Evolutionary conservation across 1,140 invertebrate species (phyloP), one percentile per base, ranked within the genome.

Genomic region (Neodiprion lecontei): DNA sequence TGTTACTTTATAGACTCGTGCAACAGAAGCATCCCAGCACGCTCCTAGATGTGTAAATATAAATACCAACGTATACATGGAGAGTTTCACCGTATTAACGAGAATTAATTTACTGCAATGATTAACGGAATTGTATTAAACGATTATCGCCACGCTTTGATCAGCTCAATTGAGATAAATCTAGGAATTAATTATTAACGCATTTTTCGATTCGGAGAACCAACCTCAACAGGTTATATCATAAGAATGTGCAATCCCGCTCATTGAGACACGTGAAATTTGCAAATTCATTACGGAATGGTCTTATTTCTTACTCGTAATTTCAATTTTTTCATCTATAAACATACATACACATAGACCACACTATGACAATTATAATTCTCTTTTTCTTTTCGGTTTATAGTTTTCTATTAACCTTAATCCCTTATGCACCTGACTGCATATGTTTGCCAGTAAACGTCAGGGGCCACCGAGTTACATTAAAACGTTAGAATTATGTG

Each of bases 401-500:
- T 61, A 9, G 53, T 61, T 61, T 61, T 61, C 53, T 61, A 61
- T 61, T 9, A 61, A 61, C 53, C 53, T 61, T 61, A 61, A 61
- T 61, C 53, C 53, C n/a, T 61, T 61, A 61, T 17, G n/a, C 53
- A 61, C 53, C 53, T 61, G 53, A 61, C 53, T 61, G 1, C 28
- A 9, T 4, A 61, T 9, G 53, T 61, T 61, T 61, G 53, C 53
- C 53, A 61, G 53, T 61, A 61, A 61, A 61, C 53, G 9, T 61
- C 53, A 61, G n/a, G n/a, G 53, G 53, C 53, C 53, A 61, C 53
- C 53, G 53, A 61, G 53, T 61, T 61, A 61, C 53, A 61, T 61
- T 61, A 61, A 61, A 61, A 61, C 53, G 53, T 61, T 61, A 61
- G 53, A 61, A 61, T 61, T 61, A 61, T 61, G 53, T 61, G 53